phyloP scores from a whole-genome alignment of 2,113 vertebrate genomes.

The Stigmatopora nigra region DNA sequence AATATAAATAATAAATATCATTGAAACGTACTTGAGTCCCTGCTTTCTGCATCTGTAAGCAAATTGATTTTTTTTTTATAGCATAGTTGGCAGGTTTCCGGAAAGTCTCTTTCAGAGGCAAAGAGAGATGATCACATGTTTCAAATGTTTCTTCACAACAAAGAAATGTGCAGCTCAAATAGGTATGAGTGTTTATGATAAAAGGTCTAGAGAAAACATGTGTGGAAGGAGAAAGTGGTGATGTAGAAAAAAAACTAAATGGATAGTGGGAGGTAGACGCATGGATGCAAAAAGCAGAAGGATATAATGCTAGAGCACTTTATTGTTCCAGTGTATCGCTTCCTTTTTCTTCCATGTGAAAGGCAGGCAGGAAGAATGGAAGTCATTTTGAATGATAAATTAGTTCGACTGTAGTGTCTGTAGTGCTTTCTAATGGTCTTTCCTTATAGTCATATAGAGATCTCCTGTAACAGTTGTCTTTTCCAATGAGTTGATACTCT shows the following conservation, averaged over 20 bases:
- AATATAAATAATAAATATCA: no score
- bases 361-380: neutral
- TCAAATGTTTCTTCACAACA: neutral
- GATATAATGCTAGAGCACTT: constrained; percentile 5
- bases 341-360: neutral
- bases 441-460: neutral
- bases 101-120: neutral
- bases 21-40: no score
- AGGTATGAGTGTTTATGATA: neutral
- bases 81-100: neutral
- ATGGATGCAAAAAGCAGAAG: neutral
- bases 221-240: neutral
- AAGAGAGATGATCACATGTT: neutral
- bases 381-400: neutral
- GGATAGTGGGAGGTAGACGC: neutral
- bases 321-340: constrained; percentile 9
- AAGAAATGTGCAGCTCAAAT: constrained; percentile 7
- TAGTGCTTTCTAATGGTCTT: neutral
- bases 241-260: neutral
- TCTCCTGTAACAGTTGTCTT: no score
- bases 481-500: no score
- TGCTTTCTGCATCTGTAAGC: no score
- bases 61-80: no score
- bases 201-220: neutral
- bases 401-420: neutral